A percentile compares a stretch with the other conserved stretches of the same genome.
phyloP scores from a whole-genome alignment of 2,113 vertebrate genomes.

The Trichechus manatus region DNA sequence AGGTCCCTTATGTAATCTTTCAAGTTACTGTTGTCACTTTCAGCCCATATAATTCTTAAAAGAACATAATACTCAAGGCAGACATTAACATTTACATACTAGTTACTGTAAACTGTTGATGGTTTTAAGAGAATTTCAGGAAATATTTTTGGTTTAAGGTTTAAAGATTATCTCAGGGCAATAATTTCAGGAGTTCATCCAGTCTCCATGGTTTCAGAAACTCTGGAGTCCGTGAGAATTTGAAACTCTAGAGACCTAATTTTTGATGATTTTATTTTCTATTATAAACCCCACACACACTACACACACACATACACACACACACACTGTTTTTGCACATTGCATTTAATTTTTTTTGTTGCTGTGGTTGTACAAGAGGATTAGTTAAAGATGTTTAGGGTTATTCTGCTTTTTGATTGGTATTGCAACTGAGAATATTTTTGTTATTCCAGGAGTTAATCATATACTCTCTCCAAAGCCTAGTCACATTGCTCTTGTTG shows the following conservation, averaged over 20 bases:
- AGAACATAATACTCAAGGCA: background rate
- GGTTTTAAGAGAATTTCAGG: background rate
- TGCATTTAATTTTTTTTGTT: background rate
- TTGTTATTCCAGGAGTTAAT: background rate
- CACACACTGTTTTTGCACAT: background rate
- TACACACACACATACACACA: background rate
- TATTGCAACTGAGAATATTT: background rate
- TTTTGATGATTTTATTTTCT: background rate
- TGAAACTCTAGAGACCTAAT: too few relatives aligned
- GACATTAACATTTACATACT: background rate
- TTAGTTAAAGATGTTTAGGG: background rate
- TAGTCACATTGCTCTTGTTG: background rate
- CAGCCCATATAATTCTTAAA: background rate
- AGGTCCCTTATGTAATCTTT: background rate
- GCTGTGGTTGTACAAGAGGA: background rate
- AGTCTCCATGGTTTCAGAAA: background rate
- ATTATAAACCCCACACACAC: background rate
- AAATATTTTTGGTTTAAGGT: background rate
- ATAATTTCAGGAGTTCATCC: background rate
- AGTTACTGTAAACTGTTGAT: background rate
- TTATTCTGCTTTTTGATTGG: background rate
- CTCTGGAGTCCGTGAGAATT: too few relatives aligned
- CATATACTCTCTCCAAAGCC: background rate
- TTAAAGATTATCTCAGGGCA: background rate
- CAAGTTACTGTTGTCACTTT: background rate